Evolutionary conservation across 1,140 invertebrate genomes (phyloP), one percentile per base, ranked within the genome.

Genomic region (Tetraneura akinire): DNA sequence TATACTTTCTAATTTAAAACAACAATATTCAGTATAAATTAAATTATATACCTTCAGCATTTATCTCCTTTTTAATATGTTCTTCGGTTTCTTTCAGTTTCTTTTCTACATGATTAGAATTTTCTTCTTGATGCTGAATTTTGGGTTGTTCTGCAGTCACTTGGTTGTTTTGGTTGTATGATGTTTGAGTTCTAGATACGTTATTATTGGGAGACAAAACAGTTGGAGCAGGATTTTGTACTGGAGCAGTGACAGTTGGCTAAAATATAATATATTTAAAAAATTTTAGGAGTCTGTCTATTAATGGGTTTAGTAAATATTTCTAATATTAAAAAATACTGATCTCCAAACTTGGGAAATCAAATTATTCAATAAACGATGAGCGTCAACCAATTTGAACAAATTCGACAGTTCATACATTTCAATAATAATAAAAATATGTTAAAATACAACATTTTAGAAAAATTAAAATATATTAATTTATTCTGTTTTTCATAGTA

Each of bases 381-480:
- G 55, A 60, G 57, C 57, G 37, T 68, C 42, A 81, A 70, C 14
- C 26, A 47, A 80, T 81, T 81, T 80, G 68, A 82, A 68, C 45
- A 73, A 45, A 82, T 74, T 45, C 70, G 53, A 45, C 68, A 74
- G 23, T 80, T 73, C 9, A 57, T 82, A n/a, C 81, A 81, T 55
- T 82, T 82, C 49, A 81, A 80, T 81, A 47, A 82, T 76, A 64
- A 74, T 53, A 45, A 26, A 10, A 45, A 57, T 32, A 68, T 78
- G 18, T 53, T 76, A 57, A 23, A 57, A 13, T 3, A n/a, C n/a
- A n/a, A 57, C 53, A 57, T 26, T 57, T 57, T 57, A 57, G 53
- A 57, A 26, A 57, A 57, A 57, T 57, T 57, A 57, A 57, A 26
- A 4, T 57, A n/a, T 53, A n/a, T n/a, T 51, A n/a, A n/a, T n/a